phyloP scores from a whole-genome alignment of 2,888 invertebrate genomes.

The Drosophila pegasa region DNA sequence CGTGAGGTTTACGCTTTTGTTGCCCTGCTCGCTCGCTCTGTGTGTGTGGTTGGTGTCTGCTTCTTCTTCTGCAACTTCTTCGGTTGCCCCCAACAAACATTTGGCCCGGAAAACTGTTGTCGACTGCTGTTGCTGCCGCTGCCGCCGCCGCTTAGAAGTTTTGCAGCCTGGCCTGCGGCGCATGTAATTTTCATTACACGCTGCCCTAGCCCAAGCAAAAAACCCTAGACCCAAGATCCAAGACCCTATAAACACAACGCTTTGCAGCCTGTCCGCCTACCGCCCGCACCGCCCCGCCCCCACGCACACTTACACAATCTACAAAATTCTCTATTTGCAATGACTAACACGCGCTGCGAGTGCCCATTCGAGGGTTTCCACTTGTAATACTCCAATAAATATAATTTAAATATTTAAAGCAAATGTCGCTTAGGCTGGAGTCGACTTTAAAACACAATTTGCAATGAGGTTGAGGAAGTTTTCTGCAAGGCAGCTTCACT shows the following conservation, averaged over 20 bases:
- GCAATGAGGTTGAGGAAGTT: neutral
- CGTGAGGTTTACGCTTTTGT: conserved; percentile 62
- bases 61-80: conserved; percentile 20
- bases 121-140: conserved; percentile 36
- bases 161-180: conserved; percentile 45
- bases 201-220: conserved; percentile 20
- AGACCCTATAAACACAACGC: conserved; percentile 5
- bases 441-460: neutral
- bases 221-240: conserved; percentile 34
- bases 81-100: conserved; percentile 54
- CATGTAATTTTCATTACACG: conserved; percentile 75
- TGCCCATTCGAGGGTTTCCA: conserved; percentile 34
- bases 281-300: too few species aligned
- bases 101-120: conserved; percentile 57
- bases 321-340: conserved; percentile 45
- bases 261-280: neutral
- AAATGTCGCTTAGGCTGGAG: neutral
- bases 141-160: conserved; percentile 68
- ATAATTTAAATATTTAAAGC: neutral
- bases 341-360: conserved; percentile 48
- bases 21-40: conserved; percentile 21
- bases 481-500: too few species aligned
- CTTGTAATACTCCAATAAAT: conserved; percentile 5
- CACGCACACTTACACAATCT: conserved; percentile 1
- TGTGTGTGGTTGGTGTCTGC: conserved; percentile 30